Conservation (phyloP, 2,113 vertebrate species). For the Miniopterus natalensis region DNA sequence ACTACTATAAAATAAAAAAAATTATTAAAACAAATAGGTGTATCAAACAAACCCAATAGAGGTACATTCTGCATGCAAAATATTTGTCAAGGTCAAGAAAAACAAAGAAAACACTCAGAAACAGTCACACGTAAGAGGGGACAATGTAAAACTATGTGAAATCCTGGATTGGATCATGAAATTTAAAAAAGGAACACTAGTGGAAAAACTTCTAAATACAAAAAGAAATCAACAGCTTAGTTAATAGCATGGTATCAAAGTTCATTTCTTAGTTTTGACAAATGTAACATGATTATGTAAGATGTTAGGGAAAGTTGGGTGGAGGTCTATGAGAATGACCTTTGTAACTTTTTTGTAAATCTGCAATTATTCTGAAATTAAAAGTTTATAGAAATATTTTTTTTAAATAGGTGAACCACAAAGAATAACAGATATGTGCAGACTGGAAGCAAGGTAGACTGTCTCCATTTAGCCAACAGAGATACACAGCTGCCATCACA, state of each 20-base stretch:
- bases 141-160: background rate
- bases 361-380: constrained; percentile 14
- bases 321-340: background rate
- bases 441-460: background rate
- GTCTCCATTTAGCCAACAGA: background rate
- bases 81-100: background rate
- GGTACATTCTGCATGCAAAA: background rate
- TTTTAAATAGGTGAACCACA: background rate
- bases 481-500: background rate
- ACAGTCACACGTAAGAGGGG: background rate
- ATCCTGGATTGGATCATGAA: background rate
- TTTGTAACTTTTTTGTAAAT: constrained; percentile 9
- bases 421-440: background rate
- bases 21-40: background rate
- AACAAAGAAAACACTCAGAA: constrained; percentile 7
- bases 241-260: background rate
- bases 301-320: background rate
- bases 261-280: background rate
- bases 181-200: background rate
- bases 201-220: background rate
- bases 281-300: background rate
- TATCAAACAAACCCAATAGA: background rate
- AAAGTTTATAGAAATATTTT: background rate
- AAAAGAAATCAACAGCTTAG: background rate
- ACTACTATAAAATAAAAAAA: background rate